Percentiles rank a stretch among this genome's conserved stretches.
phyloP scores from a whole-genome alignment of 1,140 invertebrate species.

The Orchestia grillus region DNA sequence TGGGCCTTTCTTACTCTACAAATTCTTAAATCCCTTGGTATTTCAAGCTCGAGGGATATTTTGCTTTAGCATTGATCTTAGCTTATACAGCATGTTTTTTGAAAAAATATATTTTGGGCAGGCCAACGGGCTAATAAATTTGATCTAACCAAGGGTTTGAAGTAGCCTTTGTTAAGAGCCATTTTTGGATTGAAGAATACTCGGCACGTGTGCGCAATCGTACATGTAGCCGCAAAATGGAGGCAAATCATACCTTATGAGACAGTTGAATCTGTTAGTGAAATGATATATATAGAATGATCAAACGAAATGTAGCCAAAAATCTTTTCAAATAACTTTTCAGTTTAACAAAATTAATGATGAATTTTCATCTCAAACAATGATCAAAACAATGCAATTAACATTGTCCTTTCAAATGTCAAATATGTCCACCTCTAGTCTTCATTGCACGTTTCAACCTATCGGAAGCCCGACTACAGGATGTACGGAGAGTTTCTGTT shows the following conservation, averaged over 20 bases:
- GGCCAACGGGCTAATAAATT: background rate
- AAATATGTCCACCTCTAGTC: no score
- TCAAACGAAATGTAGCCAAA: no score
- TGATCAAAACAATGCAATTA: no score
- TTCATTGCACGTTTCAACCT: no score
- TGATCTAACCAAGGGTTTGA: background rate
- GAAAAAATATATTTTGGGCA: background rate
- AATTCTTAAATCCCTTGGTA: background rate
- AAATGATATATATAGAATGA: no score
- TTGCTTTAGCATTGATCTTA: background rate
- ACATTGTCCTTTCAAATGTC: no score
- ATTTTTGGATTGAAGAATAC: background rate
- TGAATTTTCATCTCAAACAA: no score
- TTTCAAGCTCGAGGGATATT: background rate
- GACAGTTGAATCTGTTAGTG: background rate
- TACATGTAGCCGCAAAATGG: background rate
- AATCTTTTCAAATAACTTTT: no score
- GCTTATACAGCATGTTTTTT: background rate
- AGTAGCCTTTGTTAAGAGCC: background rate
- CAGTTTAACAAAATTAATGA: no score
- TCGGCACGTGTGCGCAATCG: background rate
- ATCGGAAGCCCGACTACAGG: no score
- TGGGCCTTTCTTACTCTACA: background rate
- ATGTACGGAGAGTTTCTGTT: no score
- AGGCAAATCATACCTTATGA: background rate